Evolutionary conservation across 2,113 vertebrate species (phyloP).

Genomic region (Perognathus longimembris): DNA sequence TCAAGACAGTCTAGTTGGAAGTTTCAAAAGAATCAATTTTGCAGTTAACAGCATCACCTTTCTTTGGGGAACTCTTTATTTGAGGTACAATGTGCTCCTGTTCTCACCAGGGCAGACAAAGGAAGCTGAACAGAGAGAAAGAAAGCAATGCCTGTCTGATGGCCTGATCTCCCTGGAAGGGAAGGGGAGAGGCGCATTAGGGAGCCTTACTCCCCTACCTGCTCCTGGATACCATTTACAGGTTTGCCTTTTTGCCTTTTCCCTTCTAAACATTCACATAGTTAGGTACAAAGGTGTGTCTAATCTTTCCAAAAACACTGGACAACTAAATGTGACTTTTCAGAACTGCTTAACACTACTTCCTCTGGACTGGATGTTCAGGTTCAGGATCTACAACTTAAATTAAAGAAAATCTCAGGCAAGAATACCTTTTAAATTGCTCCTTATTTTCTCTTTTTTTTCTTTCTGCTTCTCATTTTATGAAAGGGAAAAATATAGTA

Average conservation of each 20-base stretch:
- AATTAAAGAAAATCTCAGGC: conserved; percentile 1
- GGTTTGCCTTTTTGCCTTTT: neutral
- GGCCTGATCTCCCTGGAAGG: neutral
- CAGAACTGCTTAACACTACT: neutral
- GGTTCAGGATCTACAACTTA: conserved; percentile 30
- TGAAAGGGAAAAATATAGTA: neutral
- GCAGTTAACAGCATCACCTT: neutral
- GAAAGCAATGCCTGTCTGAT: neutral
- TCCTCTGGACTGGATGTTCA: conserved; percentile 53
- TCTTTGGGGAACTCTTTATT: conserved; percentile 45
- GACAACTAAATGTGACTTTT: conserved; percentile 20
- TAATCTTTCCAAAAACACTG: neutral
- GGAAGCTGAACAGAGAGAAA: neutral
- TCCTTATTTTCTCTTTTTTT: neutral
- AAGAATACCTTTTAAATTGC: neutral
- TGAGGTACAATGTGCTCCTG: conserved; percentile 11
- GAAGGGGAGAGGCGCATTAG: neutral
- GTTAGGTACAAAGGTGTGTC: neutral
- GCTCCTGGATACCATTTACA: neutral
- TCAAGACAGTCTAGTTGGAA: neutral
- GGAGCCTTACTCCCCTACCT: neutral
- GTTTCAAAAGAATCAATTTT: conserved; percentile 22
- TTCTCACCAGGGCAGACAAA: conserved; percentile 6
- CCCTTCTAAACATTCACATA: neutral
- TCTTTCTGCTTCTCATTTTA: neutral